A percentile compares a stretch with the other conserved stretches of the same genome.
Evolutionary conservation across 1,140 invertebrate species (phyloP).

Genomic region (Drosophila auraria): DNA sequence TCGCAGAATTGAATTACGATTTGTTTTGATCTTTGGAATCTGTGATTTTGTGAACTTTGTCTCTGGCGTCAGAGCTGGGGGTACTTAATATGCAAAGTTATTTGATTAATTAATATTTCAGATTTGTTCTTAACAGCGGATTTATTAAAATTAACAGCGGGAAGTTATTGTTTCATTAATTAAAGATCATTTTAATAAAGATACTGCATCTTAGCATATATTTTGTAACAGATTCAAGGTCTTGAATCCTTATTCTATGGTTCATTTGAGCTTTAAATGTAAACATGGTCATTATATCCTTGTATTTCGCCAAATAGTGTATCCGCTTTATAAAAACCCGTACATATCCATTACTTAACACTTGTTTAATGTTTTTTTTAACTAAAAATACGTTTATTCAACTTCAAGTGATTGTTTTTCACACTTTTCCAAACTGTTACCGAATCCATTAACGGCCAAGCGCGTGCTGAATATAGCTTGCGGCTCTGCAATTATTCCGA

Average conservation of each 20-base stretch:
- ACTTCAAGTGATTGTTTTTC: background rate
- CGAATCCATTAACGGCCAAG: constrained; percentile 18
- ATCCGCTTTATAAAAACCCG: background rate
- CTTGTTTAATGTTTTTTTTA: background rate
- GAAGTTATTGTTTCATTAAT: background rate
- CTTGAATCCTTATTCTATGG: background rate
- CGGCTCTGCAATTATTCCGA: constrained; percentile 39
- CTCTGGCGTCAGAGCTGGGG: constrained; percentile 28
- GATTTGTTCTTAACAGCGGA: background rate
- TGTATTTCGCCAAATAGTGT: background rate
- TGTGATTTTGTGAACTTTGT: constrained; percentile 56
- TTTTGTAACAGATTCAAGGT: background rate
- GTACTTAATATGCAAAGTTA: constrained; percentile 11
- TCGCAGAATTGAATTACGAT: constrained; percentile 26
- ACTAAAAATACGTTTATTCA: background rate
- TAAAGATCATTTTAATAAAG: background rate
- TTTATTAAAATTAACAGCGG: constrained; percentile 1
- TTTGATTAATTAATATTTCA: constrained; percentile 5
- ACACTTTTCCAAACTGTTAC: constrained; percentile 12
- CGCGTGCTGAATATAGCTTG: constrained; percentile 46
- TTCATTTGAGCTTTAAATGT: background rate
- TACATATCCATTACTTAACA: background rate
- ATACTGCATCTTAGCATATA: background rate
- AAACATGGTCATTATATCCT: too few species aligned
- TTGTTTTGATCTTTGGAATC: constrained; percentile 32